Percentiles rank a stretch among this genome's conserved stretches.
Evolutionary conservation across 2,888 invertebrate genomes (phyloP).

Genomic region (Apantesis nais): DNA sequence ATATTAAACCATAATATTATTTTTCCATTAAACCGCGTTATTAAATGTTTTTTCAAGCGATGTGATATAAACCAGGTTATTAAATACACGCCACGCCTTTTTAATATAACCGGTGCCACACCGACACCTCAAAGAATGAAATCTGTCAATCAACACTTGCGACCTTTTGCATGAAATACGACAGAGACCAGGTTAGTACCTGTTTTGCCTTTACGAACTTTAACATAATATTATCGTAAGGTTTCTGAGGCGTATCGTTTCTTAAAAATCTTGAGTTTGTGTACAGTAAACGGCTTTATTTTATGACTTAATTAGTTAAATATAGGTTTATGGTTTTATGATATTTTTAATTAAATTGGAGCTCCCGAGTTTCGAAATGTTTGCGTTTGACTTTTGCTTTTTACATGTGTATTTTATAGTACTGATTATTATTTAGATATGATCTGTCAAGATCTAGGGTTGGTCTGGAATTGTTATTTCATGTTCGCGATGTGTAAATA

Average conservation of each 20-base stretch:
- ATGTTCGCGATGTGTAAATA: neutral
- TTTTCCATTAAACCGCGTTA: slow-evolving; percentile 27
- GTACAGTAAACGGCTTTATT: slow-evolving; percentile 4
- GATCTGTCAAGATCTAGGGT: neutral
- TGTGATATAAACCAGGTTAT: slow-evolving; percentile 31
- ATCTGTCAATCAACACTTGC: slow-evolving; percentile 57
- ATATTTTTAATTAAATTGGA: neutral
- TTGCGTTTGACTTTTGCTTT: neutral
- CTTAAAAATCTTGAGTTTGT: slow-evolving; percentile 13
- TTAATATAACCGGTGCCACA: slow-evolving; percentile 25
- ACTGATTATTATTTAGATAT: neutral
- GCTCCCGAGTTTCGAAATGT: neutral
- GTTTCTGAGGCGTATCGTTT: slow-evolving; percentile 11
- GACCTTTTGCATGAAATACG: slow-evolving; percentile 46
- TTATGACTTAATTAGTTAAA: slow-evolving; percentile 14
- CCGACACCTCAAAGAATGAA: slow-evolving; percentile 55
- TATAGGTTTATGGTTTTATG: neutral
- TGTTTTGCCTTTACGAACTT: slow-evolving; percentile 21
- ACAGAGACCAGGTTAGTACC: slow-evolving; percentile 22
- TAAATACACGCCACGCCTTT: slow-evolving; percentile 45
- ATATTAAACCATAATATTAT: slow-evolving; percentile 10
- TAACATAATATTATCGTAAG: slow-evolving; percentile 18
- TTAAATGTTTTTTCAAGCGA: slow-evolving; percentile 38
- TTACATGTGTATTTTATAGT: neutral
- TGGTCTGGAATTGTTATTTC: neutral